Conservation (phyloP, 2,113 vertebrate genomes). For the Ageneiosus marmoratus region DNA sequence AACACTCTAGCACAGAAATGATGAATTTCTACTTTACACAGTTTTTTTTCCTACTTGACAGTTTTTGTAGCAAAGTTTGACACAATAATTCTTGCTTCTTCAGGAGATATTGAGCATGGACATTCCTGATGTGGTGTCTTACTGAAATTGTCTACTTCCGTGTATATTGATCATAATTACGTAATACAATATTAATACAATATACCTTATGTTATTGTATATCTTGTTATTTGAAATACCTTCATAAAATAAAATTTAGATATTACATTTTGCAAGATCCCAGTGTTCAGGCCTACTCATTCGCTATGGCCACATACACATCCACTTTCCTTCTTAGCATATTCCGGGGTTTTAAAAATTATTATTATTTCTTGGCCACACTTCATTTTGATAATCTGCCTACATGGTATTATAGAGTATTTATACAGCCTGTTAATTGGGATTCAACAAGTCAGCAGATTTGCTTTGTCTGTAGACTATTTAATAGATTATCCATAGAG, state of each 20-base stretch:
- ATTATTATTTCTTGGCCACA: no score
- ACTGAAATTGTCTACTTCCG: slow-evolving; percentile 65
- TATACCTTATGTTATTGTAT: slow-evolving; percentile 62
- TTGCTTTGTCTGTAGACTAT: no score
- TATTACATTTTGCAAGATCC: slow-evolving; percentile 17
- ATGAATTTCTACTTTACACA: slow-evolving; percentile 44
- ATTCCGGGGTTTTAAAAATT: neutral
- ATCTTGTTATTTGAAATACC: slow-evolving; percentile 65
- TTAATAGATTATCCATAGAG: no score
- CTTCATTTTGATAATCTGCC: no score
- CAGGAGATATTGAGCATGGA: slow-evolving; percentile 58
- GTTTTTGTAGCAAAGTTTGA: slow-evolving; percentile 45
- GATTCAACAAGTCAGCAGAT: no score
- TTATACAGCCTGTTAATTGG: no score
- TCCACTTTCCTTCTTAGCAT: neutral
- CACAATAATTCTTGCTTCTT: slow-evolving; percentile 58
- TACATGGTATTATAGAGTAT: no score
- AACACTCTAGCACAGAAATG: slow-evolving; percentile 55
- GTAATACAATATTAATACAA: slow-evolving; percentile 34
- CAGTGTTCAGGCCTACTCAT: neutral
- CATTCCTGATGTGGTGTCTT: slow-evolving; percentile 65
- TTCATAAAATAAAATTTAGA: slow-evolving; percentile 43
- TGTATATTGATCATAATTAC: slow-evolving; percentile 59
- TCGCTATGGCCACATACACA: neutral
- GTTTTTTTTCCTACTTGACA: slow-evolving; percentile 8